Base-by-base conservation (phyloP, 1,140 invertebrate genomes). In the Hylaeus anthracinus region DNA sequence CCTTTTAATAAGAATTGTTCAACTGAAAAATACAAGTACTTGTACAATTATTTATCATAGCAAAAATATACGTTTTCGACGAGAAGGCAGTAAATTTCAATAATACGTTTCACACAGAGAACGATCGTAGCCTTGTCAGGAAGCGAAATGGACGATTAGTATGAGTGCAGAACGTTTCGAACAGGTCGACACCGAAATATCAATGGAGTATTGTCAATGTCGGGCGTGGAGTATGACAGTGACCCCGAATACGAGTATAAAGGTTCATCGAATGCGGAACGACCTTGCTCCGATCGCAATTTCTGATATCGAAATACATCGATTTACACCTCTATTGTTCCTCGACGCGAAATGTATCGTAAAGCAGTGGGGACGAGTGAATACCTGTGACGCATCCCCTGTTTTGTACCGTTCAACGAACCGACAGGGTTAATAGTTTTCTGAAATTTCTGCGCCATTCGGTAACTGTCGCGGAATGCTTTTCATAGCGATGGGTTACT, bases 291-390 rank as follows among this genome's bases (percentile, higher is more conserved):
- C n/a, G 74, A 77, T 77, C 55, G 74, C 65, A 77, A 60, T 77
- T 77, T 77, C 45, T 77, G 69, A 79, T 72, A 79, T 79, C 69
- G 63, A 55, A 72, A 64, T 79, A 79, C 69, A 79, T 72, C 69
- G 41, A 64, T 72, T 79, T 72, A 72, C 60, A 79, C 69, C 14
- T 79, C 48, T 48, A 79, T 72, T 79, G 60, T 72, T 72, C 58
- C 26, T 39, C 60, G 48, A 39, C 26, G 51, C 60, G 60, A 70
- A 72, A 72, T 79, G 69, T 79, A 79, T 72, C 76, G 64, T 79
- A 72, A 79, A 79, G 72, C 60, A 79, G 41, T n/a, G 76, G 41
- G 3, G 41, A 51, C 26, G 51, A 55, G 61, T 79, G 69, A 79
- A 72, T 79, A 70, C 51, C 51, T 72, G 60, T 8, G 12, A 72